phyloP scores from a whole-genome alignment of 1,140 invertebrate species.

The silkworm (Bombyx mori) region DNA sequence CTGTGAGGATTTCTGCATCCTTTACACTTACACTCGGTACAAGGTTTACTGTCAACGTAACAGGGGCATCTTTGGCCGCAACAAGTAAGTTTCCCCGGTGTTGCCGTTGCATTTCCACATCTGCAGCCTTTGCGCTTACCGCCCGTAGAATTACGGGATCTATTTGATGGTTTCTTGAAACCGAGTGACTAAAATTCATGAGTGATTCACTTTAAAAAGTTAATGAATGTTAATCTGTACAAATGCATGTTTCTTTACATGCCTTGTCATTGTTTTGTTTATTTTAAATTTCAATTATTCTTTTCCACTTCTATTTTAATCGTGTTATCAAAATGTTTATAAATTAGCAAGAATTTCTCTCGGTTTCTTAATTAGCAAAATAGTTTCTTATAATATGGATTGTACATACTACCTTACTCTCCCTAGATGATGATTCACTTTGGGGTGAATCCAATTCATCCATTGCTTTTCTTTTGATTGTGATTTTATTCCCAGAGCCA shows the following conservation, averaged over 20 bases:
- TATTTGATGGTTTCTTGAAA: conserved; percentile 71
- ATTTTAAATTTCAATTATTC: too few relatives aligned
- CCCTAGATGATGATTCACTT: conserved; percentile 33
- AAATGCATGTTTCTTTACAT: too few relatives aligned
- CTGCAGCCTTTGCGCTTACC: conserved; percentile 83
- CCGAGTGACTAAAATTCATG: conserved; percentile 48
- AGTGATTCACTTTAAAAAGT: too few relatives aligned
- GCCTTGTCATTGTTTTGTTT: too few relatives aligned
- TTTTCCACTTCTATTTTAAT: too few relatives aligned
- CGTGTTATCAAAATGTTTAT: too few relatives aligned
- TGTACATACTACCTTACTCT: conserved; percentile 37
- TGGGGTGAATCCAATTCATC: conserved; percentile 56
- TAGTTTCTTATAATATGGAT: too few relatives aligned
- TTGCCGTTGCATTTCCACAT: conserved; percentile 91
- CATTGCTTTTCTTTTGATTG: conserved; percentile 83
- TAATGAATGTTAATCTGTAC: too few relatives aligned
- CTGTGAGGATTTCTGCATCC: conserved; percentile 92
- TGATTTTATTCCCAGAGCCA: conserved; percentile 85
- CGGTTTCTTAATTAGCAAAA: too few relatives aligned
- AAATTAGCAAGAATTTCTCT: too few relatives aligned
- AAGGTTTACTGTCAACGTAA: conserved; percentile 89
- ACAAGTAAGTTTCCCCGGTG: conserved; percentile 91
- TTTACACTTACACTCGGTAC: conserved; percentile 89
- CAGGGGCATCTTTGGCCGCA: conserved; percentile 94
- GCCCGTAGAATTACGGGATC: conserved; percentile 52